Conservation (phyloP, 2,888 invertebrate species). For the Coleophora flavipennella region DNA sequence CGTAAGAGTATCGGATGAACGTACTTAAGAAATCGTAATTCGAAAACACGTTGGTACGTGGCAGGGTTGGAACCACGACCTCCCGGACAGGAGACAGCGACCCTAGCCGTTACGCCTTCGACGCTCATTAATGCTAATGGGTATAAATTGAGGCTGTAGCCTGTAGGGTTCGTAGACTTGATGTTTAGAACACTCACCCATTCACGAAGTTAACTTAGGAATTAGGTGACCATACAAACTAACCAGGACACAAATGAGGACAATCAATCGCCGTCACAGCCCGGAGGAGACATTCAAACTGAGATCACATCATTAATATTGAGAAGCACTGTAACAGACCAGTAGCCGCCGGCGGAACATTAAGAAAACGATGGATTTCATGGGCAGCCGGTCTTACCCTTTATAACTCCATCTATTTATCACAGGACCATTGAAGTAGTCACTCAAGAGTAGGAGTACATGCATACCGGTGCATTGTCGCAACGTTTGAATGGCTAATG, state of each 20-base stretch:
- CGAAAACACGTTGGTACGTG: too few species aligned
- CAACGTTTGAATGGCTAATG: too few species aligned
- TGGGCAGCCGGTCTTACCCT: conserved; percentile 62
- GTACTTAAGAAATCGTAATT: too few species aligned
- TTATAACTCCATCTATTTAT: conserved; percentile 59
- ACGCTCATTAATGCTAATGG: too few species aligned
- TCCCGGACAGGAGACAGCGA: too few species aligned
- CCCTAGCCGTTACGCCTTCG: too few species aligned
- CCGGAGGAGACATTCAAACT: conserved; percentile 59
- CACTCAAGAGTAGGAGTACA: too few species aligned
- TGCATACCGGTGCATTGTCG: too few species aligned
- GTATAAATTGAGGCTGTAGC: too few species aligned
- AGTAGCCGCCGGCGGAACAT: conserved; percentile 53
- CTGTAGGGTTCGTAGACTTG: too few species aligned
- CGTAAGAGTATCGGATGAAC: too few species aligned
- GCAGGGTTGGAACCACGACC: too few species aligned
- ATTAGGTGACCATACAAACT: conserved; percentile 42
- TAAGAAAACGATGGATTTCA: conserved; percentile 55
- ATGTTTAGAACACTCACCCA: background rate
- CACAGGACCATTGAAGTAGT: conserved; percentile 18
- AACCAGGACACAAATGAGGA: conserved; percentile 52
- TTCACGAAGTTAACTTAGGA: conserved; percentile 21
- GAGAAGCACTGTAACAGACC: conserved; percentile 23
- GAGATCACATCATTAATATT: conserved; percentile 71
- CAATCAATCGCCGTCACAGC: conserved; percentile 64